A percentile compares a stretch with the other conserved stretches of the same genome.
phyloP scores from a whole-genome alignment of 2,797 vertebrate species.

The Pelodytes ibericus region DNA sequence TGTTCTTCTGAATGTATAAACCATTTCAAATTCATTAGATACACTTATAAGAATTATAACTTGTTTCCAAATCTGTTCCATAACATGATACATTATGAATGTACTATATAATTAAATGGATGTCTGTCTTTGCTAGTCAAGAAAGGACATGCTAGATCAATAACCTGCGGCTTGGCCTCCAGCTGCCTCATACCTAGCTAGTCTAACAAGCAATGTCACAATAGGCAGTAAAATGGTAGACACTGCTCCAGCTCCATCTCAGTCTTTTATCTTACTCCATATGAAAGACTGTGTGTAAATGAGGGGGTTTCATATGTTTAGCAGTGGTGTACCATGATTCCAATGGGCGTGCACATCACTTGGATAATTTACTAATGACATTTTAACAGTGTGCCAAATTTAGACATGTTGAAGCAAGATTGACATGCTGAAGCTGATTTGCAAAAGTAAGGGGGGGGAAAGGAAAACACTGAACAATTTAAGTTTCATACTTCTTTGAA shows the following conservation, averaged over 20 bases:
- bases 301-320: neutral
- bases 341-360: conserved; percentile 3
- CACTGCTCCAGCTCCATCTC: neutral
- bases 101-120: conserved; percentile 19
- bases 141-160: conserved; percentile 27
- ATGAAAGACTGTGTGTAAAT: conserved; percentile 6
- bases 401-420: conserved; percentile 40
- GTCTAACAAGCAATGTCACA: neutral
- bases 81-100: conserved; percentile 18
- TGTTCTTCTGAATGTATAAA: neutral
- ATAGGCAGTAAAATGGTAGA: conserved; percentile 3
- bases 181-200: neutral
- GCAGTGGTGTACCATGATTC: conserved; percentile 16
- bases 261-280: conserved; percentile 7
- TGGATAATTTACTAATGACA: conserved; percentile 14
- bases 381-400: conserved; percentile 13
- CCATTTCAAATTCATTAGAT: conserved; percentile 2
- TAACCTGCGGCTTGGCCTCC: conserved; percentile 18
- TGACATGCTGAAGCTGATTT: conserved; percentile 14
- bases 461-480: conserved; percentile 1
- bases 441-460: neutral
- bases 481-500: neutral
- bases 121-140: conserved; percentile 24
- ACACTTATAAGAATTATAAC: neutral
- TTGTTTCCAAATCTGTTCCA: conserved; percentile 8